Percentiles rank a stretch among this genome's conserved stretches.
Conservation (phyloP, 2,113 vertebrate species). For the Haplochromis vanheusdeni region DNA sequence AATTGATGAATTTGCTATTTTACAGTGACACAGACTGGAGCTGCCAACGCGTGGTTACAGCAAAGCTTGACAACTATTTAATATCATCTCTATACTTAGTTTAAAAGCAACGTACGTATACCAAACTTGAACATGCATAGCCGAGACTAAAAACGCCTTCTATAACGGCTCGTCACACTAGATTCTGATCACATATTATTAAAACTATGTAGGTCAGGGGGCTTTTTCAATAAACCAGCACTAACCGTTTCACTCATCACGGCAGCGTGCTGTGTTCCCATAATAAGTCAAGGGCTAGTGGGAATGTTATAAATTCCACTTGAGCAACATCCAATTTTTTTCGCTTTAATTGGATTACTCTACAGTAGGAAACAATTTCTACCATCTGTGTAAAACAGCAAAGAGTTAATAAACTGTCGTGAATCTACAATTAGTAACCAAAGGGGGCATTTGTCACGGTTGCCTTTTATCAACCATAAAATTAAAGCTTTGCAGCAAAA, state of each 20-base stretch:
- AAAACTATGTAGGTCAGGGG: neutral
- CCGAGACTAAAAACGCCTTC: neutral
- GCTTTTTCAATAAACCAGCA: neutral
- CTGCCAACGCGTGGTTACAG: neutral
- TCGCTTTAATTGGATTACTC: constrained; percentile 11
- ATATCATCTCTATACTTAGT: neutral
- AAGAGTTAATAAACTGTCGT: constrained; percentile 5
- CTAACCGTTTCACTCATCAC: neutral
- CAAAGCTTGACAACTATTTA: neutral
- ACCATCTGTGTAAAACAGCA: constrained; percentile 20
- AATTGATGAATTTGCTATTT: constrained; percentile 41
- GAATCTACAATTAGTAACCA: constrained; percentile 11
- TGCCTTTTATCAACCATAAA: neutral
- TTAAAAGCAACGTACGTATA: neutral
- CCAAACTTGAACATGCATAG: neutral
- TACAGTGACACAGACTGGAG: constrained; percentile 23
- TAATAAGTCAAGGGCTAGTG: neutral
- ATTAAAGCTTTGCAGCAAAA: neutral
- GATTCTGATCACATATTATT: neutral
- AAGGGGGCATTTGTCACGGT: neutral
- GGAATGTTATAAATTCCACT: constrained; percentile 23
- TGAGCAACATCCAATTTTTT: constrained; percentile 7
- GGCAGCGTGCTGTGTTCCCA: neutral
- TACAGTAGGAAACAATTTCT: constrained; percentile 5
- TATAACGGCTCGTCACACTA: neutral